A percentile compares a stretch with the other conserved stretches of the same genome.
Conservation (phyloP, 2,797 vertebrate genomes). For the Hydrocynus forskahlii region DNA sequence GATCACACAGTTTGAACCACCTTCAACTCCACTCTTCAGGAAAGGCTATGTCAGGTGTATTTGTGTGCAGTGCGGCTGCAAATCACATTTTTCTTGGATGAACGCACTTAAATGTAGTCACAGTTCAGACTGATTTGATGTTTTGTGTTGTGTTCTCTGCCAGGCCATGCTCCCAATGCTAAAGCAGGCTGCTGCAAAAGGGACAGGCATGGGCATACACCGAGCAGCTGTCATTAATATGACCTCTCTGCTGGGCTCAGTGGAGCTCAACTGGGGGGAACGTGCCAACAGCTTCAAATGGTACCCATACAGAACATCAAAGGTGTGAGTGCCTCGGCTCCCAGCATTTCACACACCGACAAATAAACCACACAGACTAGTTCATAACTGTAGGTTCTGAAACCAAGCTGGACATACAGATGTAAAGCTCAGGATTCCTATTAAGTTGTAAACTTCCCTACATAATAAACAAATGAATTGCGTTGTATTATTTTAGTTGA, state of each 20-base stretch:
- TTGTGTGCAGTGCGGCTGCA: too few relatives aligned
- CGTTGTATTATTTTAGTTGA: too few relatives aligned
- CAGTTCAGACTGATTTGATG: neutral
- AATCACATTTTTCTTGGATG: too few relatives aligned
- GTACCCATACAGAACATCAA: slow-evolving; percentile 82
- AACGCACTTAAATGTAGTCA: neutral
- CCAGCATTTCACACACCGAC: neutral
- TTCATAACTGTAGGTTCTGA: too few relatives aligned
- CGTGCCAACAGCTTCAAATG: slow-evolving; percentile 64
- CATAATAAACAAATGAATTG: too few relatives aligned
- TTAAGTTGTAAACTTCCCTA: too few relatives aligned
- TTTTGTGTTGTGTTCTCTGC: neutral
- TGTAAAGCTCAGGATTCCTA: too few relatives aligned
- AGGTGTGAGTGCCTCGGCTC: slow-evolving; percentile 66
- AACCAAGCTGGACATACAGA: neutral
- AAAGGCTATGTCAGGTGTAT: too few relatives aligned
- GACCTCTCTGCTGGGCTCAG: slow-evolving; percentile 75
- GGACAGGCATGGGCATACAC: slow-evolving; percentile 75
- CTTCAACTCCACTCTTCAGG: too few relatives aligned
- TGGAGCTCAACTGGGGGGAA: slow-evolving; percentile 72
- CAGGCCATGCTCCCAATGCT: slow-evolving; percentile 76
- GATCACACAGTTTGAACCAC: too few relatives aligned
- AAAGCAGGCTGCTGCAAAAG: slow-evolving; percentile 72
- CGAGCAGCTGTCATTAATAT: slow-evolving; percentile 79
- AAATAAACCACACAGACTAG: neutral